These are phyloP conservation scores for Cirrhinus molitorella DNA, from an alignment of 2,797 vertebrate species.

Conservation along the genomic window DNA sequence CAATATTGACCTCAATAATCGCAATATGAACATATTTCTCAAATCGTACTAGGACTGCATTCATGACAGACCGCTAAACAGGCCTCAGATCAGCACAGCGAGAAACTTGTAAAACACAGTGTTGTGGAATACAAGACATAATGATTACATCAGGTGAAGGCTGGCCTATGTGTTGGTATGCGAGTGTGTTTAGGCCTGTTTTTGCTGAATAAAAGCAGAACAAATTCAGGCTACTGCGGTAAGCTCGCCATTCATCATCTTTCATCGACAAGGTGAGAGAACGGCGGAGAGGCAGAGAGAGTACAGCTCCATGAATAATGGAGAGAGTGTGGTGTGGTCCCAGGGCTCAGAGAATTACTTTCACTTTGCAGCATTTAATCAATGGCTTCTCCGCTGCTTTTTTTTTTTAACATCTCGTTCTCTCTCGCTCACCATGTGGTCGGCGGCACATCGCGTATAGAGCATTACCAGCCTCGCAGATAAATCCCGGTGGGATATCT, in stretches of 20 bases:
- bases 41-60: background rate
- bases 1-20: too few species aligned
- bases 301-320: conserved; percentile 55
- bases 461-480: conserved; percentile 23
- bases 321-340: conserved; percentile 70
- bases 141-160: conserved; percentile 22
- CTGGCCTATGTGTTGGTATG: conserved; percentile 26
- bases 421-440: conserved; percentile 51
- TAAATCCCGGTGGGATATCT: conserved; percentile 12
- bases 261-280: conserved; percentile 68
- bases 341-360: conserved; percentile 76
- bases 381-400: conserved; percentile 74
- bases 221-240: conserved; percentile 71
- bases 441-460: conserved; percentile 12
- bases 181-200: conserved; percentile 15
- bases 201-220: conserved; percentile 71
- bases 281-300: background rate
- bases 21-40: too few species aligned
- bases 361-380: conserved; percentile 83
- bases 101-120: background rate
- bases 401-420: conserved; percentile 57
- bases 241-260: conserved; percentile 71
- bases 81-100: background rate
- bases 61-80: background rate
- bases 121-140: background rate